Percentiles rank a stretch among this genome's conserved stretches.
phyloP scores from a whole-genome alignment of 2,888 invertebrate species.

The Panopea generosa region DNA sequence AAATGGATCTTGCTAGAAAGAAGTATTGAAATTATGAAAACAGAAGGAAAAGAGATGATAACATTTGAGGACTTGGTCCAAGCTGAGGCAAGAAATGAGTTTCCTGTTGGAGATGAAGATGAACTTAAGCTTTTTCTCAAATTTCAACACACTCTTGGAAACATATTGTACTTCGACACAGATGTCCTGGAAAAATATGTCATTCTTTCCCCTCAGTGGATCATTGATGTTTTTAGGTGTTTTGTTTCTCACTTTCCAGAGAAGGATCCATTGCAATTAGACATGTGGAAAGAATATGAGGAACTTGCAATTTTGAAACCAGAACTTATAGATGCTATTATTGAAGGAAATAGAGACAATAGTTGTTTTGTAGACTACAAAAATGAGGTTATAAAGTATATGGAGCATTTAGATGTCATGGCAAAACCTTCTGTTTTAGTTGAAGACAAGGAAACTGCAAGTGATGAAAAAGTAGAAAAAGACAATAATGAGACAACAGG shows the following conservation, averaged over 20 bases:
- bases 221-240: slow-evolving; percentile 52
- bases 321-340: slow-evolving; percentile 2
- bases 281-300: slow-evolving; percentile 6
- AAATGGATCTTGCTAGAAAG: slow-evolving; percentile 55
- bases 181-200: slow-evolving; percentile 26
- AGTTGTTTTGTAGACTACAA: background rate
- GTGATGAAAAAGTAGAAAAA: too few species aligned
- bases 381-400: background rate
- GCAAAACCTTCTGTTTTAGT: slow-evolving; percentile 3
- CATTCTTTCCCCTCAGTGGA: slow-evolving; percentile 54
- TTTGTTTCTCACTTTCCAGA: slow-evolving; percentile 21
- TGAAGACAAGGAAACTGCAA: background rate
- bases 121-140: slow-evolving; percentile 21
- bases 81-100: slow-evolving; percentile 11
- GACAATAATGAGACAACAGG: too few species aligned
- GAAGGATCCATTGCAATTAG: too few species aligned
- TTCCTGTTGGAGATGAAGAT: background rate
- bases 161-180: slow-evolving; percentile 46
- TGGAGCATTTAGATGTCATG: slow-evolving; percentile 18
- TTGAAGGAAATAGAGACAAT: background rate
- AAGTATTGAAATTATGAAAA: slow-evolving; percentile 16
- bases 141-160: slow-evolving; percentile 53
- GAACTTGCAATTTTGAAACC: slow-evolving; percentile 8
- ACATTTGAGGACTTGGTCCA: slow-evolving; percentile 24
- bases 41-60: slow-evolving; percentile 31